These are phyloP conservation scores for Paragorgia papillata DNA, from an alignment of 92 coral and sea anemone genomes.

Conservation along the genomic window DNA sequence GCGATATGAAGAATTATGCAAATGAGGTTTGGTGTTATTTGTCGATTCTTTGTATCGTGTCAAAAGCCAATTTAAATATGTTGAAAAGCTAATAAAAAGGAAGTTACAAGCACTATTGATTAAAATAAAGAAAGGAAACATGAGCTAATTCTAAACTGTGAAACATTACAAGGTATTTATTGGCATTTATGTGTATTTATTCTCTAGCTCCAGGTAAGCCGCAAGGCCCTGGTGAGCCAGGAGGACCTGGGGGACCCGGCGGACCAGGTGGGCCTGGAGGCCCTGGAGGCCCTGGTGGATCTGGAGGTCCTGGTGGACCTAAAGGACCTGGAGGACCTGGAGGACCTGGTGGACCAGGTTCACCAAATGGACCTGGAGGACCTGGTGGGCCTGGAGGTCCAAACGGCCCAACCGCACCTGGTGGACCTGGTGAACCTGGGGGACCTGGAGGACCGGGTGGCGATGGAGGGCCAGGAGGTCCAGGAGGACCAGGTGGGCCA, in stretches of 20 bases:
- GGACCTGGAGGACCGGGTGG: conserved; percentile 57
- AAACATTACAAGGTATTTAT: too few relatives aligned
- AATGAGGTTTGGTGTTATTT: too few relatives aligned
- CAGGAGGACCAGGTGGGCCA: conserved; percentile 65
- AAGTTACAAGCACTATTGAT: too few relatives aligned
- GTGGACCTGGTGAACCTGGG: conserved; percentile 62
- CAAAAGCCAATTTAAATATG: too few relatives aligned
- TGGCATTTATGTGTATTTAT: too few relatives aligned
- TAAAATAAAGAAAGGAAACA: neutral
- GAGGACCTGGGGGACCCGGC: conserved; percentile 42
- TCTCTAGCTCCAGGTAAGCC: conserved; percentile 56
- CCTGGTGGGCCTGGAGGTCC: conserved; percentile 67
- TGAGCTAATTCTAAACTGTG: neutral
- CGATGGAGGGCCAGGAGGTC: conserved; percentile 53
- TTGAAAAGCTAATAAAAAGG: too few relatives aligned
- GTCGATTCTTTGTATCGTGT: too few relatives aligned
- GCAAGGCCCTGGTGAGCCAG: conserved; percentile 51
- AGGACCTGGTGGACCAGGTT: conserved; percentile 58
- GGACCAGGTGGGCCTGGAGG: conserved; percentile 57
- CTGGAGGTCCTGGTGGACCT: conserved; percentile 62
- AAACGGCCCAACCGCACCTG: conserved; percentile 74
- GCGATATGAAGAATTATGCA: too few relatives aligned
- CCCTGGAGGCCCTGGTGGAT: conserved; percentile 55
- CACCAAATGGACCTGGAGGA: conserved; percentile 68
- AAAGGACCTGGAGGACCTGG: conserved; percentile 53